Evolutionary conservation across 2,888 invertebrate species (phyloP).

Genomic region (Apotomis betuletana): DNA sequence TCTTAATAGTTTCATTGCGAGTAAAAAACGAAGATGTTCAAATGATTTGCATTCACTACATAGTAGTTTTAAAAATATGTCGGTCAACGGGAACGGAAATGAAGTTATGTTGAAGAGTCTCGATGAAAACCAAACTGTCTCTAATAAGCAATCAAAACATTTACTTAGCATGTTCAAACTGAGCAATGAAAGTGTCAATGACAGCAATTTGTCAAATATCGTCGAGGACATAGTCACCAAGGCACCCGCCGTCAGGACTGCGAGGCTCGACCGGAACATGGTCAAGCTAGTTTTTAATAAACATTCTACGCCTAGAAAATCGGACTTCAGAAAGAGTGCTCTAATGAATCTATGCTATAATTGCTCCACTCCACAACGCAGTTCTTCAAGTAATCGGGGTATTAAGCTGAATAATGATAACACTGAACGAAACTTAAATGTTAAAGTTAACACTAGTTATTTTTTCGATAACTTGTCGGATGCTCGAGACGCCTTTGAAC

Average conservation of each 20-base stretch:
- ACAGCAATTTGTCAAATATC: constrained; percentile 68
- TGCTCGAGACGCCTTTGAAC: constrained; percentile 85
- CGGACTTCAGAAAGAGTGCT: constrained; percentile 52
- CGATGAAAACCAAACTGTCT: constrained; percentile 49
- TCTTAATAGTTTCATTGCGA: constrained; percentile 69
- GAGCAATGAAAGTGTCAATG: constrained; percentile 54
- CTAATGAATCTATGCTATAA: constrained; percentile 59
- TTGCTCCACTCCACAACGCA: constrained; percentile 72
- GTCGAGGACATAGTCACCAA: constrained; percentile 69
- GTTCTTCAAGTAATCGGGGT: constrained; percentile 56
- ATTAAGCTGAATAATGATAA: constrained; percentile 50
- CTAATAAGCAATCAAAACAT: constrained; percentile 48
- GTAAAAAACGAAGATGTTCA: constrained; percentile 62
- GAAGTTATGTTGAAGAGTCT: constrained; percentile 13
- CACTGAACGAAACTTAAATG: constrained; percentile 52
- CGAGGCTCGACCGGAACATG: constrained; percentile 65
- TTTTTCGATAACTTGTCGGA: constrained; percentile 80
- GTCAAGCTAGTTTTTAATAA: constrained; percentile 68
- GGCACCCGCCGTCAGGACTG: constrained; percentile 59
- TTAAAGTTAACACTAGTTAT: constrained; percentile 73
- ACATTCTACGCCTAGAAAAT: constrained; percentile 61
- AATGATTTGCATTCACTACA: constrained; percentile 52
- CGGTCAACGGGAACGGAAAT: constrained; percentile 48
- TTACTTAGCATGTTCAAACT: constrained; percentile 61
- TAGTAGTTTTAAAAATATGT: constrained; percentile 60